phyloP scores from a whole-genome alignment of 2,888 invertebrate genomes.

The Melanchra persicariae region DNA sequence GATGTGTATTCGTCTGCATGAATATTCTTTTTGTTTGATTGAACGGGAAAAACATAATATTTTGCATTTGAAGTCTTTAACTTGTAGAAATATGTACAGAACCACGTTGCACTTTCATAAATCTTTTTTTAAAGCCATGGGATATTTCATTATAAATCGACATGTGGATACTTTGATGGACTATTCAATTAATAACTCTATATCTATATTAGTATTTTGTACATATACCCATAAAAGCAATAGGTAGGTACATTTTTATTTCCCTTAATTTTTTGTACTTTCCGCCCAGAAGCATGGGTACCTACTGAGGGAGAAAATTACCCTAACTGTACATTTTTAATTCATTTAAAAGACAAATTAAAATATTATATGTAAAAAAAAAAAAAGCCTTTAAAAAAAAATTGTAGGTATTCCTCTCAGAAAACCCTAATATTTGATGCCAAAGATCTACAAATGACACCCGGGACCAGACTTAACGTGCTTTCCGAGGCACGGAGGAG shows the following conservation, averaged over 20 bases:
- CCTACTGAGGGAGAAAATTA: background rate
- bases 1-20: too few relatives aligned
- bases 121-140: background rate
- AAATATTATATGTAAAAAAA: too few relatives aligned
- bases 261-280: background rate
- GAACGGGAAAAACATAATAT: too few relatives aligned
- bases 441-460: too few relatives aligned
- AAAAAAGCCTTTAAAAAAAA: too few relatives aligned
- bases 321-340: too few relatives aligned
- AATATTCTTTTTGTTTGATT: too few relatives aligned
- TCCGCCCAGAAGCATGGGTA: background rate
- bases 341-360: too few relatives aligned
- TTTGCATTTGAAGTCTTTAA: background rate
- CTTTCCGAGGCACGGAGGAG: too few relatives aligned
- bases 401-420: too few relatives aligned
- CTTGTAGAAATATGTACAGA: constrained; percentile 15
- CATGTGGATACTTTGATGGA: constrained; percentile 35
- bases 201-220: background rate
- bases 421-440: too few relatives aligned
- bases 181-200: background rate
- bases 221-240: background rate
- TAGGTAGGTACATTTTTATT: background rate
- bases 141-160: constrained; percentile 34
- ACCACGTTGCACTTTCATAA: background rate
- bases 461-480: too few relatives aligned